Base-by-base conservation (phyloP, 2,113 vertebrate species). In the Egretta garzetta region DNA sequence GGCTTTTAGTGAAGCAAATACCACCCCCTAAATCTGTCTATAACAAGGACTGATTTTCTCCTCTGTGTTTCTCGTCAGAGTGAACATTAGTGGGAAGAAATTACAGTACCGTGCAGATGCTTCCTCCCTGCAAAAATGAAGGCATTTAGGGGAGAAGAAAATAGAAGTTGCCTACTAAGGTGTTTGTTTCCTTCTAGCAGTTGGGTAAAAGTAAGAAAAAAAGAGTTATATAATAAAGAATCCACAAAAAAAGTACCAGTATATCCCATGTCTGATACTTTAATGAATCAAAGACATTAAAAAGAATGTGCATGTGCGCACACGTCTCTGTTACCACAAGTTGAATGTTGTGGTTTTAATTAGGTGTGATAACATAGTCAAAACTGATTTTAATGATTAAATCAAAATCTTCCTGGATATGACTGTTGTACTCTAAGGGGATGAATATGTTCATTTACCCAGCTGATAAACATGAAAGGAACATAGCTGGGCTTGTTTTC, bases 51-150 rank as follows among this genome's bases (percentile, higher is more conserved):
- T 93, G 73, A 83, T 88, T 89, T 95, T 80, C 63, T 77, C 50
- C 73, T 94, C 56, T 68, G 7, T 74, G 82, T 90, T 85, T 94
- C 79, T 88, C 52, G 4, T 79, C 80, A 63, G 39, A 60, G 24
- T 2, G 30, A 90, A 94, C 96, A 95, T 97, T 84, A 89, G 93
- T n/a, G 28, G 88, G 89, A 91, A 94, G 71, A 89, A 95, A 95
- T 95, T 91, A 92, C 92, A 94, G 91, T 73, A 91, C 91, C 82
- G 80, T 75, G 76, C 80, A 88, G 80, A 82, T 96, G 91, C 82
- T 89, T 97, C 90, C 56, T 93, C 79, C 82, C 75, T 91, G 56
- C 43, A 63, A 96, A 97, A 94, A 88, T 67, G 68, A 88, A 97
- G 45, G 87, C 75, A 64, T 91, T 93, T 87, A 52, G 32, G 28